These are phyloP conservation scores for Pristionchus fissidentatus DNA, from an alignment of 2,888 invertebrate species.

Conservation along the genomic window DNA sequence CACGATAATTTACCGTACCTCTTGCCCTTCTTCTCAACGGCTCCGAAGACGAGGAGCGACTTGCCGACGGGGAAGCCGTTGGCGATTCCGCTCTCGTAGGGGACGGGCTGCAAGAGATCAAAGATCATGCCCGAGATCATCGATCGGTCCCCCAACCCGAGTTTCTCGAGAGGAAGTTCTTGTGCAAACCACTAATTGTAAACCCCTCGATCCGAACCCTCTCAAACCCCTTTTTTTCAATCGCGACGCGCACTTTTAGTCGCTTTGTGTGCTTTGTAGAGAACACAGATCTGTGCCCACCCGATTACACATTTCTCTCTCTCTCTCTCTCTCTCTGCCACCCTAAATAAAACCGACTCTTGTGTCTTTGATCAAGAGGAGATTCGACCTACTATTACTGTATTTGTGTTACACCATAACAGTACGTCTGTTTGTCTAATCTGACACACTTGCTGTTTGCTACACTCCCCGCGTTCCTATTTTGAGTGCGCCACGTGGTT, in stretches of 20 bases:
- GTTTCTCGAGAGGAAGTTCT: too few relatives aligned
- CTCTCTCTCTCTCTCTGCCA: too few relatives aligned
- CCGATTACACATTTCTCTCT: too few relatives aligned
- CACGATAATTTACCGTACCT: conserved; percentile 48
- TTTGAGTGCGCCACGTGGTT: too few relatives aligned
- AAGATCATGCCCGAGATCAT: background rate
- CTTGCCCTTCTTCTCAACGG: conserved; percentile 75
- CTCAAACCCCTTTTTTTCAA: background rate
- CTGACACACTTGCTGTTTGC: conserved; percentile 10
- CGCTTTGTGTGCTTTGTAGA: conserved; percentile 21
- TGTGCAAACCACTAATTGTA: conserved; percentile 8
- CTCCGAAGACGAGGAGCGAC: conserved; percentile 73
- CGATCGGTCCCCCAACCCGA: background rate
- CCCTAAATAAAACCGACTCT: too few relatives aligned
- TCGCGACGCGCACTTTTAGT: background rate
- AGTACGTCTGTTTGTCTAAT: conserved; percentile 29
- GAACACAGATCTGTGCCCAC: too few relatives aligned
- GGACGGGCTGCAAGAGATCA: conserved; percentile 67
- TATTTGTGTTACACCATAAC: conserved; percentile 45
- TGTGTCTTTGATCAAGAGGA: background rate
- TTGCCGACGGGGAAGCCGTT: conserved; percentile 72
- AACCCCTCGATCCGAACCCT: background rate
- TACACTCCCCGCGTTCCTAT: conserved; percentile 12
- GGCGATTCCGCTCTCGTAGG: conserved; percentile 73
- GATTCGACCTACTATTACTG: background rate